A percentile compares a stretch with the other conserved stretches of the same genome.
These are phyloP conservation scores for Spizaetus ornatus DNA, from an alignment of 2,113 vertebrate genomes.

Conservation along the genomic window DNA sequence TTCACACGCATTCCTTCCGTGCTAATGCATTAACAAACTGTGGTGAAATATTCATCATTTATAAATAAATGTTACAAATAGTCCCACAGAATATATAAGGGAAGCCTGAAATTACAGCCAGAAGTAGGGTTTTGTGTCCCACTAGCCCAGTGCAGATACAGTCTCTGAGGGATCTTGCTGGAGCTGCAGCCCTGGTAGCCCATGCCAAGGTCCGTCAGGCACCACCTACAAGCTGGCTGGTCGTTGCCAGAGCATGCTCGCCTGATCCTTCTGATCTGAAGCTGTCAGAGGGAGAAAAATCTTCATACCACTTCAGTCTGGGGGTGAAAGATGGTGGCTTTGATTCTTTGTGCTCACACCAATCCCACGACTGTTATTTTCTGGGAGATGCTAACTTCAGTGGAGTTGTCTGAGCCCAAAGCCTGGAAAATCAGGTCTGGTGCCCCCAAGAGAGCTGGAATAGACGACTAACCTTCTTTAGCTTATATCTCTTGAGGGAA, in stretches of 20 bases:
- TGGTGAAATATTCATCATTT: not conserved
- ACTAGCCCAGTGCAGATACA: not conserved
- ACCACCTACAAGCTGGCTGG: not conserved
- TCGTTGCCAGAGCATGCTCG: not conserved
- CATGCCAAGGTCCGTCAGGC: not conserved
- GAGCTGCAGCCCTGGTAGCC: not conserved
- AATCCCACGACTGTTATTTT: not conserved
- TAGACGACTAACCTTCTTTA: not conserved
- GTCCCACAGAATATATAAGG: not conserved
- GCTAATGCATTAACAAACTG: not conserved
- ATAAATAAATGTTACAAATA: slow-evolving; percentile 7
- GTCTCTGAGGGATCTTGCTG: not conserved
- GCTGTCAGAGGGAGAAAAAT: not conserved
- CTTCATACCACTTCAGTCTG: not conserved
- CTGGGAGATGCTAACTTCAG: not conserved
- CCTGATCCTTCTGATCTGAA: not conserved
- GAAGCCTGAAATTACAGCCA: not conserved
- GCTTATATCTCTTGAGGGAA: not conserved
- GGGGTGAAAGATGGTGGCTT: not conserved
- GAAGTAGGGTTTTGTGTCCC: not conserved
- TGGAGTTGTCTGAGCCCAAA: not conserved
- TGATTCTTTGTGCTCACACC: not conserved
- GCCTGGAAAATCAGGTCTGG: not conserved
- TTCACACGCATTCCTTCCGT: not conserved
- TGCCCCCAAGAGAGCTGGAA: not conserved